phyloP scores from a whole-genome alignment of 2,797 vertebrate genomes.

The Corythornis leucogaster region DNA sequence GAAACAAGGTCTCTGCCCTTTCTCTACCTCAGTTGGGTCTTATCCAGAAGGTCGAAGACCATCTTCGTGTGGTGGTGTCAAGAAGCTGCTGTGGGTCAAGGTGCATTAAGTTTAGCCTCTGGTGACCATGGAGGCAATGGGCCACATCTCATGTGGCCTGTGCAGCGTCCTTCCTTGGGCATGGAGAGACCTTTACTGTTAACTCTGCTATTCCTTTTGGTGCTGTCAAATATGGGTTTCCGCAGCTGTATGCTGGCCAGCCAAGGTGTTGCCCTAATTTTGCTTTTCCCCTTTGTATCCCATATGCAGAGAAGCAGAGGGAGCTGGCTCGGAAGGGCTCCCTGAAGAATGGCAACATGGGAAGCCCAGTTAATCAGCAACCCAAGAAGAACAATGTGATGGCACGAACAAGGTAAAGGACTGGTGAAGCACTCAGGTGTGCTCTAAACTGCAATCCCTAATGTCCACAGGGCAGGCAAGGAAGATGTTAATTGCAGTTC shows the following conservation, averaged over 20 bases:
- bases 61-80: neutral
- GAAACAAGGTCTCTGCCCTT: neutral
- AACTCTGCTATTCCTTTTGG: neutral
- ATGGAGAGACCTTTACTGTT: neutral
- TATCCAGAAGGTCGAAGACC: neutral
- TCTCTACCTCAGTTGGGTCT: neutral
- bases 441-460: neutral
- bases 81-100: neutral
- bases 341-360: conserved; percentile 93
- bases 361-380: conserved; percentile 97
- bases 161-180: neutral
- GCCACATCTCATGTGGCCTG: neutral
- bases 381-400: conserved; percentile 99
- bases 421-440: neutral
- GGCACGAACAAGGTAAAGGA: conserved; percentile 94
- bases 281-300: conserved; percentile 49
- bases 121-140: neutral
- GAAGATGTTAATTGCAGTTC: neutral
- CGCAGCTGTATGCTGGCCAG: neutral
- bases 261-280: neutral
- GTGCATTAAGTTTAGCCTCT: neutral
- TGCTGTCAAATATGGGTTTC: neutral
- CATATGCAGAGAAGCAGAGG: conserved; percentile 92
- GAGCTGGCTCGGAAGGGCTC: conserved; percentile 95
- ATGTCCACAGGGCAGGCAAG: neutral